phyloP scores from a whole-genome alignment of 1,140 invertebrate genomes.

The Catajapyx aquilonaris region DNA sequence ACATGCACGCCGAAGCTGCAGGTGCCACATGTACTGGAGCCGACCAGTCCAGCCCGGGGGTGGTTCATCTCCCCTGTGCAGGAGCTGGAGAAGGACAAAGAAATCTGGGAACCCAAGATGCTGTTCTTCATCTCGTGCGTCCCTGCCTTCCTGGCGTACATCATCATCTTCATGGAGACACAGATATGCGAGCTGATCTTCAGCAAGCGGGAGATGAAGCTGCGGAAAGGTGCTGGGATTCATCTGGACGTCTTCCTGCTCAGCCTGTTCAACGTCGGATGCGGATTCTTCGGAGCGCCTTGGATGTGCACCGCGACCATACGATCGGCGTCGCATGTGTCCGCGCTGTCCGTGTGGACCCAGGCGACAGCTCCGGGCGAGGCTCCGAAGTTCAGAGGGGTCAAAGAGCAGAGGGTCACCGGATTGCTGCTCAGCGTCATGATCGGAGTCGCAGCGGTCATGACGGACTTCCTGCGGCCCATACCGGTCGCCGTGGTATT shows the following conservation, averaged over 20 bases:
- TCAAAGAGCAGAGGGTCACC: constrained; percentile 66
- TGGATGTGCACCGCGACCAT: constrained; percentile 93
- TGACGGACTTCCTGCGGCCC: constrained; percentile 51
- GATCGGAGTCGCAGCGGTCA: constrained; percentile 56
- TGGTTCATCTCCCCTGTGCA: constrained; percentile 41
- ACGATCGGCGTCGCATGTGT: constrained; percentile 76
- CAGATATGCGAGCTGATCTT: constrained; percentile 92
- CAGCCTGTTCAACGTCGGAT: constrained; percentile 53
- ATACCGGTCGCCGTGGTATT: constrained; percentile 86
- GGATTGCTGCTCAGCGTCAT: constrained; percentile 49
- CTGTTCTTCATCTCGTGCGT: constrained; percentile 54
- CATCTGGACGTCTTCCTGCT: constrained; percentile 89
- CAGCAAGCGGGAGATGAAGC: constrained; percentile 72
- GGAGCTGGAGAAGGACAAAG: constrained; percentile 32
- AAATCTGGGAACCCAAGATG: too few relatives aligned
- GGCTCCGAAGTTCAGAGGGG: constrained; percentile 73
- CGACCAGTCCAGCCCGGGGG: constrained; percentile 44
- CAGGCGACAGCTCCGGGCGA: constrained; percentile 86
- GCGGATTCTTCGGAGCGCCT: constrained; percentile 67
- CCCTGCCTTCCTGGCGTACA: constrained; percentile 81
- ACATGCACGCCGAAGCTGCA: constrained; percentile 73
- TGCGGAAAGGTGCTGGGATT: constrained; percentile 85
- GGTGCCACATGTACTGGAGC: constrained; percentile 65
- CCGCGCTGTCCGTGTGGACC: constrained; percentile 79
- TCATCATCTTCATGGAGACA: constrained; percentile 90